phyloP scores from a whole-genome alignment of 2,888 invertebrate species.

The Andrena praecox region DNA sequence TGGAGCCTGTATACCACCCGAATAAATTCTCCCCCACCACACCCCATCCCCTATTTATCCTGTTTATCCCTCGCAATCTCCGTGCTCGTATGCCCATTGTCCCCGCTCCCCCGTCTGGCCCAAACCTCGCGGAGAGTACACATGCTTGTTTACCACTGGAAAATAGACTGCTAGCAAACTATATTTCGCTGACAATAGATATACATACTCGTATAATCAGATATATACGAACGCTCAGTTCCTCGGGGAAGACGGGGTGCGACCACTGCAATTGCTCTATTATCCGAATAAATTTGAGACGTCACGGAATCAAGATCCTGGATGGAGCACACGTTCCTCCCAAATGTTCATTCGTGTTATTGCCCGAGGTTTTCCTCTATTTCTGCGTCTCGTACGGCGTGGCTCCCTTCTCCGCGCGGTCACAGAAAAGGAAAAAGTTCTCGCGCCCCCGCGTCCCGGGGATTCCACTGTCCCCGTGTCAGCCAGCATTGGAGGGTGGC shows the following conservation, averaged over 20 bases:
- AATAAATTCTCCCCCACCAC: constrained; percentile 37
- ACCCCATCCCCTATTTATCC: constrained; percentile 17
- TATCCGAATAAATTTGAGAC: constrained; percentile 32
- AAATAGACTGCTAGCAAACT: constrained; percentile 36
- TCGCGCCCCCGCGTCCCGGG: background rate
- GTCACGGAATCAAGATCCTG: background rate
- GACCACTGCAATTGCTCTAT: constrained; percentile 22
- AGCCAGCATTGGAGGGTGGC: background rate
- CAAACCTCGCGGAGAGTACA: constrained; percentile 2
- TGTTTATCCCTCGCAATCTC: constrained; percentile 25
- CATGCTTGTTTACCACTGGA: constrained; percentile 35
- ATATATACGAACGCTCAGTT: constrained; percentile 1
- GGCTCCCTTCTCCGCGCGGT: background rate
- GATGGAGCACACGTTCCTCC: background rate
- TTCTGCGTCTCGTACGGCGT: background rate
- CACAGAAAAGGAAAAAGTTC: background rate
- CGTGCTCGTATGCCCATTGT: background rate
- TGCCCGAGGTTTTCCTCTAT: background rate
- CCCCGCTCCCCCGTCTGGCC: background rate
- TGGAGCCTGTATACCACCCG: background rate
- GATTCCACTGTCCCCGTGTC: background rate
- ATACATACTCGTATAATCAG: constrained; percentile 30
- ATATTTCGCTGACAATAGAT: constrained; percentile 13
- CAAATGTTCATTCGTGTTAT: background rate
- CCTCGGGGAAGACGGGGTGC: background rate